Conservation (phyloP, 2,113 vertebrate genomes). For the Zingel zingel region DNA sequence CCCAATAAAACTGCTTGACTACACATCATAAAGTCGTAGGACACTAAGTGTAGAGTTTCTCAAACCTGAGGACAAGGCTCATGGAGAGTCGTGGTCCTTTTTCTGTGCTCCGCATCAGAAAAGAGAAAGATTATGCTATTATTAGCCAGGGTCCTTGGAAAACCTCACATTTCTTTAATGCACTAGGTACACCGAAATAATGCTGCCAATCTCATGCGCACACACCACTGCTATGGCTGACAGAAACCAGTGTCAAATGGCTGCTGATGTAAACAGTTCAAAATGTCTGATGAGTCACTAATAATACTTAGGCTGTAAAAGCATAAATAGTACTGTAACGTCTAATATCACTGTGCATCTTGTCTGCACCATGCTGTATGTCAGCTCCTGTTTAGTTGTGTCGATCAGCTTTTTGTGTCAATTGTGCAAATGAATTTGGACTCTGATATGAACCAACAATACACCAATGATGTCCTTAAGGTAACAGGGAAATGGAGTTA, state of each 20-base stretch:
- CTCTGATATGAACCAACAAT: neutral
- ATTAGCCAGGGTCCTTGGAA: neutral
- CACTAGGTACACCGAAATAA: neutral
- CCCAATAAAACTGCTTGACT: conserved; percentile 68
- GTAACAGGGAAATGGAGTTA: conserved; percentile 36
- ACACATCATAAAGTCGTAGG: conserved; percentile 63
- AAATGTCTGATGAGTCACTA: neutral
- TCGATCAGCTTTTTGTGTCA: neutral
- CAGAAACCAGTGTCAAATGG: neutral
- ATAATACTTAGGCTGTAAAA: neutral
- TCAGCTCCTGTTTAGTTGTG: neutral
- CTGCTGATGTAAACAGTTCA: neutral
- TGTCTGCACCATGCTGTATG: neutral
- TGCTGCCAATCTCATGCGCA: neutral
- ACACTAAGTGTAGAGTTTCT: conserved; percentile 38
- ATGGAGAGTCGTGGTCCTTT: neutral
- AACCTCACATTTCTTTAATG: neutral
- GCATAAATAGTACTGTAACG: neutral
- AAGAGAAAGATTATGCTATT: conserved; percentile 13
- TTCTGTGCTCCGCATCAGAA: neutral
- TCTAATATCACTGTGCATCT: neutral
- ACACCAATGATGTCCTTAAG: conserved; percentile 17
- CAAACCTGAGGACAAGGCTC: conserved; percentile 22
- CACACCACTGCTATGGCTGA: neutral
- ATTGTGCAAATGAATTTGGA: neutral